Conservation (phyloP, 2,888 invertebrate genomes). For the Noctua janthina region DNA sequence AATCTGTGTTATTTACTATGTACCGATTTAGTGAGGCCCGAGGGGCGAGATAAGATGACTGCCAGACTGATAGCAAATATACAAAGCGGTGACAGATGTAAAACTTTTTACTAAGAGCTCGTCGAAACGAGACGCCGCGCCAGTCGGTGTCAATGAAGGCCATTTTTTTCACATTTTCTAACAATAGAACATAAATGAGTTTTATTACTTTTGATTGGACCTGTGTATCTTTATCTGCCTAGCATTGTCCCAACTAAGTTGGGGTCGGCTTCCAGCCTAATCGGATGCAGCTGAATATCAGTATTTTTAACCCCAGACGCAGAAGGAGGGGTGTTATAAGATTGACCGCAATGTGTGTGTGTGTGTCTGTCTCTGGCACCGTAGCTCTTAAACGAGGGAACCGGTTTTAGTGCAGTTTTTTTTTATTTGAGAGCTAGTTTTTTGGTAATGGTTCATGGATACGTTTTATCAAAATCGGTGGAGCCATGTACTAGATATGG, state of each 20-base stretch:
- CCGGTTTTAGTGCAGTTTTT: too few species aligned
- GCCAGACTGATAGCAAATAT: not conserved
- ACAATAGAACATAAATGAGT: not conserved
- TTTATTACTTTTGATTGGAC: not conserved
- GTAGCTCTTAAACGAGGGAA: too few species aligned
- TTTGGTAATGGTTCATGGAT: too few species aligned
- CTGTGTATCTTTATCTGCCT: not conserved
- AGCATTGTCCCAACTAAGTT: not conserved
- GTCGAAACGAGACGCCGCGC: not conserved
- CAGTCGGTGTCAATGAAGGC: not conserved
- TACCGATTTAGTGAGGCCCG: not conserved
- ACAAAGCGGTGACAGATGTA: not conserved
- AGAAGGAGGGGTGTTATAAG: too few species aligned
- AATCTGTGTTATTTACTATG: not conserved
- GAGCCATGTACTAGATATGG: too few species aligned
- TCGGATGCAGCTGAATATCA: not conserved
- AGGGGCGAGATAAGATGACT: not conserved
- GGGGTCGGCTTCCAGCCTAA: not conserved
- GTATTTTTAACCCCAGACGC: not conserved
- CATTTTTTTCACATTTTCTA: conserved; percentile 6
- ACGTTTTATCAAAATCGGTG: too few species aligned
- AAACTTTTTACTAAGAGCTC: not conserved
- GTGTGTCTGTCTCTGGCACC: too few species aligned
- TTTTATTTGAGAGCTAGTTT: too few species aligned
- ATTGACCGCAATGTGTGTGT: too few species aligned